Conservation (phyloP, 2,113 vertebrate species). For the Eublepharis macularius region DNA sequence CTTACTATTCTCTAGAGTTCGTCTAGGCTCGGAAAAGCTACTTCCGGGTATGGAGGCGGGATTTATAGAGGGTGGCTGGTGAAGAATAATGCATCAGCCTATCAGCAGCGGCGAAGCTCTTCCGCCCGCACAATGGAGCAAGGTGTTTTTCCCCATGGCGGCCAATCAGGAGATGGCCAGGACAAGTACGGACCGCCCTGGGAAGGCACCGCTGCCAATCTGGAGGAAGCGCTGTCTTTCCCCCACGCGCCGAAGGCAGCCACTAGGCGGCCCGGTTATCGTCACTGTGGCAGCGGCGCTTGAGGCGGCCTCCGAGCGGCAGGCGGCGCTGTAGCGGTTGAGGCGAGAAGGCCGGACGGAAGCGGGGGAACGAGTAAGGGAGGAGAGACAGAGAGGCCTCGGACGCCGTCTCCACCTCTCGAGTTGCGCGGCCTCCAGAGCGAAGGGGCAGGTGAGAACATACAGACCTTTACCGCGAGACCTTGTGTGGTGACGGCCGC, state of each 20-base stretch:
- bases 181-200: not conserved
- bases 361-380: not conserved
- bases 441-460: constrained; percentile 8
- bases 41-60: not conserved
- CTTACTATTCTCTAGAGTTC: no score
- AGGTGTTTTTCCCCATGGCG: accelerated
- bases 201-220: not conserved
- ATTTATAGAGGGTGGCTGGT: not conserved
- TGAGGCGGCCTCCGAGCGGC: constrained; percentile 64
- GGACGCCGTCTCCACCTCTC: not conserved
- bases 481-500: not conserved
- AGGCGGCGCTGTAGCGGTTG: constrained; percentile 54
- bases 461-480: no score
- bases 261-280: not conserved
- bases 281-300: not conserved
- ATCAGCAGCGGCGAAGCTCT: not conserved
- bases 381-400: constrained; percentile 23
- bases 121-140: not conserved
- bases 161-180: accelerated
- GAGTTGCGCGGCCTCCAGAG: constrained; percentile 4
- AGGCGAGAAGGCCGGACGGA: not conserved
- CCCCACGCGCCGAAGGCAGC: not conserved
- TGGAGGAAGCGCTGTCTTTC: no score
- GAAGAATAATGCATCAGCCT: not conserved
- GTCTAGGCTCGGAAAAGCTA: not conserved